These are phyloP conservation scores for Leptopterna dolabrata DNA, from an alignment of 2,888 invertebrate species.

Conservation along the genomic window DNA sequence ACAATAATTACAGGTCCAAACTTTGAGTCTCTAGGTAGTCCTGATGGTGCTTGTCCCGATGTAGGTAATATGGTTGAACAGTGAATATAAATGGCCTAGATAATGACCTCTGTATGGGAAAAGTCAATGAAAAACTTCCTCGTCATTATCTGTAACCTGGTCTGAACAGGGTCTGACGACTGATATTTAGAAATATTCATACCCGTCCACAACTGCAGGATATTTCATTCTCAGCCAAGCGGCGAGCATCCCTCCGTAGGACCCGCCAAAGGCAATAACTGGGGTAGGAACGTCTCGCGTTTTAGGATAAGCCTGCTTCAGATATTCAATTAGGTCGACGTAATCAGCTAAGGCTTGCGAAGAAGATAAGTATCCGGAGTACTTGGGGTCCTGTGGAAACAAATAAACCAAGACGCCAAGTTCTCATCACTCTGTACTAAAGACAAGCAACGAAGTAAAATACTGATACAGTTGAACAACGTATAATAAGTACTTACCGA, in stretches of 20 bases:
- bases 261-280: constrained; percentile 87
- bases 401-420: background rate
- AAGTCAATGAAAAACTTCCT: too few relatives aligned
- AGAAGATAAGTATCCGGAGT: constrained; percentile 85
- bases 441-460: too few relatives aligned
- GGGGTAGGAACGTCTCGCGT: constrained; percentile 67
- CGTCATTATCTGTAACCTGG: too few relatives aligned
- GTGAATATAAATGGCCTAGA: too few relatives aligned
- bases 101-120: too few relatives aligned
- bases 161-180: too few relatives aligned
- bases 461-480: too few relatives aligned
- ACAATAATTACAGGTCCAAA: too few relatives aligned
- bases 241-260: constrained; percentile 97
- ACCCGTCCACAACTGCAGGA: constrained; percentile 86
- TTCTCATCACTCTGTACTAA: too few relatives aligned
- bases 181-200: constrained; percentile 59
- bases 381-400: constrained; percentile 69
- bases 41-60: too few relatives aligned
- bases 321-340: constrained; percentile 78
- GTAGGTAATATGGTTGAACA: too few relatives aligned
- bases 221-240: constrained; percentile 97
- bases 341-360: constrained; percentile 96
- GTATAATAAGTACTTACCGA: constrained; percentile 61
- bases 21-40: too few relatives aligned
- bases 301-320: constrained; percentile 70